Conservation (phyloP, 2,888 invertebrate genomes). For the Papilio protenor region DNA sequence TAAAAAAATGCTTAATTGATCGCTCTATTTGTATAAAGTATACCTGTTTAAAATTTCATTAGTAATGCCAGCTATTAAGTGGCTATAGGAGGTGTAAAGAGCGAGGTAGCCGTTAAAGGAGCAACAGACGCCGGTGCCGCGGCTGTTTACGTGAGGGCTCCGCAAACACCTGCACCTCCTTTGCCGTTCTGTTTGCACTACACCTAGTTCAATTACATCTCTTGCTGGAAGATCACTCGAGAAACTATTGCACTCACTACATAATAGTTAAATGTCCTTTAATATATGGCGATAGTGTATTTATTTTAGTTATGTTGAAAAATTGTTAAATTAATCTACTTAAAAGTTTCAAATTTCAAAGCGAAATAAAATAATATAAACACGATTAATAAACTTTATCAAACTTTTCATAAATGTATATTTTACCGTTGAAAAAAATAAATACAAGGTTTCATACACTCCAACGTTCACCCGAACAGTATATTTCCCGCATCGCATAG, state of each 20-base stretch:
- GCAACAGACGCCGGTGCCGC: slow-evolving; percentile 62
- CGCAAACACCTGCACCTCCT: slow-evolving; percentile 77
- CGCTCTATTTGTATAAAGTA: background rate
- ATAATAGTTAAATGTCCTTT: slow-evolving; percentile 23
- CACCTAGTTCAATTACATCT: slow-evolving; percentile 73
- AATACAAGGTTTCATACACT: slow-evolving; percentile 48
- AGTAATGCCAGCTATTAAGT: slow-evolving; percentile 2
- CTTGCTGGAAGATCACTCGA: slow-evolving; percentile 67
- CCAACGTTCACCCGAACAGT: slow-evolving; percentile 60
- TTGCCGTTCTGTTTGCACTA: slow-evolving; percentile 71
- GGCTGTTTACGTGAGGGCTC: slow-evolving; percentile 80
- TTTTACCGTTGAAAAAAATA: slow-evolving; percentile 44
- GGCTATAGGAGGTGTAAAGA: slow-evolving; percentile 43
- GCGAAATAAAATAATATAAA: slow-evolving; percentile 17
- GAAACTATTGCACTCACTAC: slow-evolving; percentile 50
- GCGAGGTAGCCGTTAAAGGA: slow-evolving; percentile 59
- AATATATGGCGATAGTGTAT: background rate
- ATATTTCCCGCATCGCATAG: slow-evolving; percentile 66
- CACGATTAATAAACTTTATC: slow-evolving; percentile 10
- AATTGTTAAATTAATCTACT: slow-evolving; percentile 29
- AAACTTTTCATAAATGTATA: slow-evolving; percentile 35
- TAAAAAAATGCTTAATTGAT: background rate
- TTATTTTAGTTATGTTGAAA: background rate
- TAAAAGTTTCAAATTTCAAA: background rate
- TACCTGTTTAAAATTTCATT: background rate